These are phyloP conservation scores for Eurypyga helias DNA, from an alignment of 2,113 vertebrate species.

Conservation along the genomic window DNA sequence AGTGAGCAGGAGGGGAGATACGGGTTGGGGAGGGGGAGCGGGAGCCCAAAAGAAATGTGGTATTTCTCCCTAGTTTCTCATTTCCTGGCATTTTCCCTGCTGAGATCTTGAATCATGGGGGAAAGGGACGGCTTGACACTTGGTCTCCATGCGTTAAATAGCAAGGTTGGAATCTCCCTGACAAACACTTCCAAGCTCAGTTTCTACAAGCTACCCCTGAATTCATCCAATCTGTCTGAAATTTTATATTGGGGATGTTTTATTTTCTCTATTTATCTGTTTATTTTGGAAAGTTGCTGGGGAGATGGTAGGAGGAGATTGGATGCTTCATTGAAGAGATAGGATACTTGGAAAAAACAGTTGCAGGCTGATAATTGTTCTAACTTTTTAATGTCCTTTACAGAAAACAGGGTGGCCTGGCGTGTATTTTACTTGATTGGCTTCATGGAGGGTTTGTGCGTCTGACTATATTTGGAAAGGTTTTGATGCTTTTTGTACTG, in stretches of 20 bases:
- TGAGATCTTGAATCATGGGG: background rate
- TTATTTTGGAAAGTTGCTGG: slow-evolving; percentile 65
- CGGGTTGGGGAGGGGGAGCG: background rate
- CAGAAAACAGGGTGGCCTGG: slow-evolving; percentile 49
- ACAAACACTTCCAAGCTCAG: background rate
- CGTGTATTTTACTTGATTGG: background rate
- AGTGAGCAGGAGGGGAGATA: background rate
- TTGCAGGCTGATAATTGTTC: slow-evolving; percentile 31
- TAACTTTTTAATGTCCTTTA: slow-evolving; percentile 31
- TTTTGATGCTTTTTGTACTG: slow-evolving; percentile 13
- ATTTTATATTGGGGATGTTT: background rate
- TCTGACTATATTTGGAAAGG: slow-evolving; percentile 69
- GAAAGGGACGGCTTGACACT: background rate
- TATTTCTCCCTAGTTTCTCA: background rate
- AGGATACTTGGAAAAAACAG: slow-evolving; percentile 39
- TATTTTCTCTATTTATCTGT: slow-evolving; percentile 45
- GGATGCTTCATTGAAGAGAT: slow-evolving; percentile 28
- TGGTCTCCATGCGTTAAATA: background rate
- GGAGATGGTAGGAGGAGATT: slow-evolving; percentile 28
- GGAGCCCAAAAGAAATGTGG: background rate
- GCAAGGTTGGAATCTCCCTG: background rate
- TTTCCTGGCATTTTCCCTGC: background rate
- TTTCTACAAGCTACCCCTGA: background rate
- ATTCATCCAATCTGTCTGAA: background rate
- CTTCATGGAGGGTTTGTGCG: background rate